Evolutionary conservation across 2,888 invertebrate genomes (phyloP).

Genomic region (Drosophila mayaguana): DNA sequence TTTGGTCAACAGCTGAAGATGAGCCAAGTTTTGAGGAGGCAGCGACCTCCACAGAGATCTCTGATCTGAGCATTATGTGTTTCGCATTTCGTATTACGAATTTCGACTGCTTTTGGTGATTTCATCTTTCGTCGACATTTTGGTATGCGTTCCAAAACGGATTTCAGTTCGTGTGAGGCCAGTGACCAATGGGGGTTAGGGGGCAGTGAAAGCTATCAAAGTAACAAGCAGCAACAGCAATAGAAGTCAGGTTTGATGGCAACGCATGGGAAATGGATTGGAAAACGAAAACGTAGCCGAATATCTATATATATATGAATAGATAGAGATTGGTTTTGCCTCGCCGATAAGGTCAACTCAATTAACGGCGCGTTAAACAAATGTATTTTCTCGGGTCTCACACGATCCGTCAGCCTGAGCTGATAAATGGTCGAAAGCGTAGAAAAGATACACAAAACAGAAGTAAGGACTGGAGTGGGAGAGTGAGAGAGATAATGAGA

Average conservation of each 20-base stretch:
- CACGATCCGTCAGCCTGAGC: constrained; percentile 59
- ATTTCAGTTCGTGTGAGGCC: constrained; percentile 30
- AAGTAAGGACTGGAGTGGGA: not conserved
- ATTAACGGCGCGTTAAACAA: constrained; percentile 72
- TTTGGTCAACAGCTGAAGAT: constrained; percentile 46
- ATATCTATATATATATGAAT: not conserved
- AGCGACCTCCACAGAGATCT: constrained; percentile 46
- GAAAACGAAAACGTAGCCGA: constrained; percentile 42
- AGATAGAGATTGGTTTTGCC: constrained; percentile 26
- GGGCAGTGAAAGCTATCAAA: constrained; percentile 50
- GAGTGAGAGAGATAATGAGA: not conserved
- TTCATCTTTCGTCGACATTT: constrained; percentile 33
- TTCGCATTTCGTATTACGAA: constrained; percentile 4
- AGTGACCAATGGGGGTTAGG: constrained; percentile 27
- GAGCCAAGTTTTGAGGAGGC: constrained; percentile 35
- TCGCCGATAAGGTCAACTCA: constrained; percentile 69
- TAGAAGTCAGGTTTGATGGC: constrained; percentile 13
- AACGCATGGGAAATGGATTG: constrained; percentile 37
- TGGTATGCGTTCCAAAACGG: constrained; percentile 33
- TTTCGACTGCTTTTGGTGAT: constrained; percentile 35
- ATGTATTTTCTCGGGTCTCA: constrained; percentile 46
- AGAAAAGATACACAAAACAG: constrained; percentile 18
- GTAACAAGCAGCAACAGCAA: not conserved
- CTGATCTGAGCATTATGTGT: constrained; percentile 28
- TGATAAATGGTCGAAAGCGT: constrained; percentile 52